These are phyloP conservation scores for Fregata magnificens DNA, from an alignment of 2,113 vertebrate species.

Conservation along the genomic window DNA sequence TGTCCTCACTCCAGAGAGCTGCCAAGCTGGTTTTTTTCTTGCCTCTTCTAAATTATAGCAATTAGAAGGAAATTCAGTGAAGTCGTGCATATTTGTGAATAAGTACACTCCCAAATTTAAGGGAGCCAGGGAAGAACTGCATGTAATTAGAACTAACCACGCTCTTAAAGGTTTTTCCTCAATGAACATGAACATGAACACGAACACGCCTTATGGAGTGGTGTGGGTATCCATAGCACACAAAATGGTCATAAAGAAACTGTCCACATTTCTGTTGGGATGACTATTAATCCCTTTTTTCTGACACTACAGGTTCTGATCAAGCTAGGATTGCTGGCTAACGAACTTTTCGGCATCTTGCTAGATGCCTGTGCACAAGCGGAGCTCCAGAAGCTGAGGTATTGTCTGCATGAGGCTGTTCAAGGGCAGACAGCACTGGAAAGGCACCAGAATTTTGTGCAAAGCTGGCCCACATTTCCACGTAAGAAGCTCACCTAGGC, in stretches of 20 bases:
- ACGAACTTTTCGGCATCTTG: background rate
- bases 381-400: background rate
- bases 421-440: background rate
- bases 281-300: background rate
- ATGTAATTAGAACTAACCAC: background rate
- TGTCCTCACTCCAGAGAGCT: background rate
- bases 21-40: background rate
- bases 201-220: background rate
- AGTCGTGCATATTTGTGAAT: background rate
- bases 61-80: background rate
- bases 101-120: conserved; percentile 6
- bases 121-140: background rate
- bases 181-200: background rate
- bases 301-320: background rate
- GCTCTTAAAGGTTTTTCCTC: background rate
- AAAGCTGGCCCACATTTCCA: background rate
- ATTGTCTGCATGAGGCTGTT: background rate
- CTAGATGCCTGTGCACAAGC: background rate
- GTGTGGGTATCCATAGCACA: background rate
- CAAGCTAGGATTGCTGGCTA: background rate
- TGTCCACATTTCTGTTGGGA: background rate
- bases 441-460: background rate
- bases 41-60: background rate
- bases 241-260: background rate
- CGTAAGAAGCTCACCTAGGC: background rate